A percentile compares a stretch with the other conserved stretches of the same genome.
These are phyloP conservation scores for Pteropus rufus DNA, from an alignment of 2,797 vertebrate genomes.

Conservation along the genomic window DNA sequence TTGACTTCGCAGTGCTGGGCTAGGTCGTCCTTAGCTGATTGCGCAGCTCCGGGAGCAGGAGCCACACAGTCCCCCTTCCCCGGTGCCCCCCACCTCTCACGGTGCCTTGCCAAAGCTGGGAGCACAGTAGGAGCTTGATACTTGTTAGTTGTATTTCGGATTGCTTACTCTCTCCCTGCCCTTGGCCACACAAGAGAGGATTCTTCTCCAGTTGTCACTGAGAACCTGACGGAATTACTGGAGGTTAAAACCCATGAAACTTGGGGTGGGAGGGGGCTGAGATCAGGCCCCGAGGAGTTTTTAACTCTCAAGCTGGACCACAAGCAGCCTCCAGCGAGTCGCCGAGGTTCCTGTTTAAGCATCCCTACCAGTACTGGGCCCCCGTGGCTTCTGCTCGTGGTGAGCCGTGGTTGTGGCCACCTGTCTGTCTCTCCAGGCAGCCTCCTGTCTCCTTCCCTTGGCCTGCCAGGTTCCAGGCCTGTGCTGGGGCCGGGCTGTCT, in stretches of 20 bases:
- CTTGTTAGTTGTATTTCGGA: neutral
- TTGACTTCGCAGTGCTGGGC: neutral
- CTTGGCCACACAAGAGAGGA: accelerated
- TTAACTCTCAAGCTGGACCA: neutral
- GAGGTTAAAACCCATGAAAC: neutral
- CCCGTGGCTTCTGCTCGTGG: accelerated
- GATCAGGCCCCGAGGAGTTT: neutral
- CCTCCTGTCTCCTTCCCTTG: neutral
- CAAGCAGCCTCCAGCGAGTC: accelerated
- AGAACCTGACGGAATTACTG: neutral
- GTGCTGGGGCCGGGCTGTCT: too few relatives aligned
- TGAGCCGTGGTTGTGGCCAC: neutral
- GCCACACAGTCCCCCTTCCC: accelerated
- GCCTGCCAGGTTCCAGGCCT: neutral
- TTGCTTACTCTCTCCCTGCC: neutral
- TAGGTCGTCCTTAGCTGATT: neutral
- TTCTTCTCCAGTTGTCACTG: neutral
- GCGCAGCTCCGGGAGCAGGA: neutral
- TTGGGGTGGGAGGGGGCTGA: neutral
- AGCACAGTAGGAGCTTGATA: accelerated
- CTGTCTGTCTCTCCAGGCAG: neutral
- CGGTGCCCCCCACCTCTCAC: too few relatives aligned
- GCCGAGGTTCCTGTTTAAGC: accelerated
- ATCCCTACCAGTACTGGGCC: accelerated
- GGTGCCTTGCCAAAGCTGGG: neutral